These are phyloP conservation scores for Hirtodrosophila duncani DNA, from an alignment of 2,888 invertebrate genomes.

Conservation along the genomic window DNA sequence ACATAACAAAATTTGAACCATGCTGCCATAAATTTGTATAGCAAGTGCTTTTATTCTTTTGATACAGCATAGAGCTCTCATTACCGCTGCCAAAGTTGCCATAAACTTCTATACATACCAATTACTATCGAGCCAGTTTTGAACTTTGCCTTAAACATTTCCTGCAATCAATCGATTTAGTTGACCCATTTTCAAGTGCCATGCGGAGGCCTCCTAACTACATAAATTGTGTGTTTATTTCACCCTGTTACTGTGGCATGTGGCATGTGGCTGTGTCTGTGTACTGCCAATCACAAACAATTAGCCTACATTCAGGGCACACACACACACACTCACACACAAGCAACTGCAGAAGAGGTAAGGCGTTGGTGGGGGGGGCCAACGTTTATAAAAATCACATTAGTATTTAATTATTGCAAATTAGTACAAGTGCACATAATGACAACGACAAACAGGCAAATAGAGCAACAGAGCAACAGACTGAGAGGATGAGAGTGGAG, in stretches of 20 bases:
- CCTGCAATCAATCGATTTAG: slow-evolving; percentile 1
- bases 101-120: too few species aligned
- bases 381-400: slow-evolving; percentile 52
- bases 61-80: too few species aligned
- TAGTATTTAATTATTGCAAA: slow-evolving; percentile 55
- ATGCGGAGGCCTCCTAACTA: too few species aligned
- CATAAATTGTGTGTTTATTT: too few species aligned
- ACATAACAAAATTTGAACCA: too few species aligned
- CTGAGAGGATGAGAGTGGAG: not conserved
- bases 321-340: slow-evolving; percentile 29
- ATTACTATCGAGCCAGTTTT: not conserved
- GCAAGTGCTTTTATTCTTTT: too few species aligned
- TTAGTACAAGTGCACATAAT: slow-evolving; percentile 38
- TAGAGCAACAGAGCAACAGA: not conserved
- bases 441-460: slow-evolving; percentile 12
- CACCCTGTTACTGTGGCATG: slow-evolving; percentile 36
- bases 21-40: too few species aligned
- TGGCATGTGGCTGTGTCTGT: not conserved
- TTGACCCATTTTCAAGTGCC: slow-evolving; percentile 30
- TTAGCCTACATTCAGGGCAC: slow-evolving; percentile 39
- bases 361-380: slow-evolving; percentile 32
- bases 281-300: slow-evolving; percentile 48
- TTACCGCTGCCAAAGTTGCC: not conserved
- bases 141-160: too few species aligned
- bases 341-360: slow-evolving; percentile 26